Percentiles rank a stretch among this genome's conserved stretches.
phyloP scores from a whole-genome alignment of 2,113 vertebrate species.

The Takifugu bimaculatus region DNA sequence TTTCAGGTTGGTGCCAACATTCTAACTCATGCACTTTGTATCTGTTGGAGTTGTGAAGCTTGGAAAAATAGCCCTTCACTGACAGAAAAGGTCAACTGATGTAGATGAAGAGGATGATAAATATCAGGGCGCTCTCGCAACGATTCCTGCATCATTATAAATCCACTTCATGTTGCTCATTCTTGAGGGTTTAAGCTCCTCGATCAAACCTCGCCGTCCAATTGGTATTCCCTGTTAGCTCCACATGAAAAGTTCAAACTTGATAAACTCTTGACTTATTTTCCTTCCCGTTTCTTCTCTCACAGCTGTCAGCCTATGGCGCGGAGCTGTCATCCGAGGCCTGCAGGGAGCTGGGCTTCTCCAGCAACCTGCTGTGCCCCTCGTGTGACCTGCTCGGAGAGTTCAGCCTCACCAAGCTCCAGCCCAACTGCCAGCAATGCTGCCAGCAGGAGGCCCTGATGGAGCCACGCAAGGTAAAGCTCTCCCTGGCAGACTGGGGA shows the following conservation, averaged over 20 bases:
- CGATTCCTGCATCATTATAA: no score
- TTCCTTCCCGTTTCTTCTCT: background rate
- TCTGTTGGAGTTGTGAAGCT: no score
- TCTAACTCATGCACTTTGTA: no score
- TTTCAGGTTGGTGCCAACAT: no score
- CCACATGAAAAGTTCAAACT: background rate
- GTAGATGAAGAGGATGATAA: no score
- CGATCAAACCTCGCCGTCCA: no score
- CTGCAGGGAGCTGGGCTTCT: conserved; percentile 94
- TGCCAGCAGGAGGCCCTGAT: conserved; percentile 95
- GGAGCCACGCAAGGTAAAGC: conserved; percentile 87
- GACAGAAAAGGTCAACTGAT: no score
- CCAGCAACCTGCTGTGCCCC: conserved; percentile 95
- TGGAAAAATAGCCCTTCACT: no score
- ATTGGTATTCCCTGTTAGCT: background rate
- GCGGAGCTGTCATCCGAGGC: conserved; percentile 88
- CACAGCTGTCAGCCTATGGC: conserved; percentile 80
- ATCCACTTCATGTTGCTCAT: no score
- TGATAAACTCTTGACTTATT: background rate
- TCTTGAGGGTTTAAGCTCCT: no score
- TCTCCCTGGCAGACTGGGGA: background rate
- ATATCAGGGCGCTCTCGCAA: no score
- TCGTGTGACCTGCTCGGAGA: conserved; percentile 93
- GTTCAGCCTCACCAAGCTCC: conserved; percentile 84
- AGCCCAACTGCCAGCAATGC: conserved; percentile 86